Conservation (phyloP, 2,888 invertebrate species). For the Drosophila anomelani region DNA sequence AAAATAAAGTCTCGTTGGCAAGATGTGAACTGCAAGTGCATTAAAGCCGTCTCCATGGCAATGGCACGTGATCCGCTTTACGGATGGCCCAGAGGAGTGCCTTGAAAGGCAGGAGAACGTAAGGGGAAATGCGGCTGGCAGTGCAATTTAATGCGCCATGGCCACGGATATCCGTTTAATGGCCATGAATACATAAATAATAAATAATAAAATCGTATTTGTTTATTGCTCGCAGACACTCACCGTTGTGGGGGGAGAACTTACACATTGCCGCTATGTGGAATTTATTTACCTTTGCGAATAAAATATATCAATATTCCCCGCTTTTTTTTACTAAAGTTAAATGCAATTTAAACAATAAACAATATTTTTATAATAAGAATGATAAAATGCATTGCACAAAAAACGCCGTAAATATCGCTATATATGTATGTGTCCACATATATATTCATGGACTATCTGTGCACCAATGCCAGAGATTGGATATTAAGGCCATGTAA, state of each 20-base stretch:
- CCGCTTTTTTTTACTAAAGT: conserved; percentile 36
- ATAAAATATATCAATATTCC: conserved; percentile 70
- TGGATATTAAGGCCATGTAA: conserved; percentile 59
- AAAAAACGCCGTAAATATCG: conserved; percentile 39
- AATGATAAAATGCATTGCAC: conserved; percentile 63
- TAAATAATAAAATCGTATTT: conserved; percentile 81
- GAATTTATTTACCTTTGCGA: conserved; percentile 77
- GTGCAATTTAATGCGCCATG: conserved; percentile 80
- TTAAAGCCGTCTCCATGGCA: conserved; percentile 48
- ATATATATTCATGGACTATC: conserved; percentile 52
- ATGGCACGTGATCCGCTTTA: conserved; percentile 36
- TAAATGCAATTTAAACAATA: conserved; percentile 79
- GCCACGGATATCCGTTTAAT: conserved; percentile 79
- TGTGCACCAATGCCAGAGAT: conserved; percentile 58
- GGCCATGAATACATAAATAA: conserved; percentile 82
- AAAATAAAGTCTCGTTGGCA: neutral
- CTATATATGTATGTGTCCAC: neutral
- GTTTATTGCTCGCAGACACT: conserved; percentile 68
- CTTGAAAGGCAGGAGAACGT: conserved; percentile 9
- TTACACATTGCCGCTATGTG: conserved; percentile 65
- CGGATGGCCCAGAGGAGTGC: conserved; percentile 6
- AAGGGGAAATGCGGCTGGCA: conserved; percentile 25
- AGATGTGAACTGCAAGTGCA: conserved; percentile 18
- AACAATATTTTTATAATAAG: conserved; percentile 74
- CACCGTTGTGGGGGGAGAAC: conserved; percentile 32